Evolutionary conservation across 2,888 invertebrate species (phyloP), one percentile per base, ranked within the genome.

Genomic region (Allacma fusca): DNA sequence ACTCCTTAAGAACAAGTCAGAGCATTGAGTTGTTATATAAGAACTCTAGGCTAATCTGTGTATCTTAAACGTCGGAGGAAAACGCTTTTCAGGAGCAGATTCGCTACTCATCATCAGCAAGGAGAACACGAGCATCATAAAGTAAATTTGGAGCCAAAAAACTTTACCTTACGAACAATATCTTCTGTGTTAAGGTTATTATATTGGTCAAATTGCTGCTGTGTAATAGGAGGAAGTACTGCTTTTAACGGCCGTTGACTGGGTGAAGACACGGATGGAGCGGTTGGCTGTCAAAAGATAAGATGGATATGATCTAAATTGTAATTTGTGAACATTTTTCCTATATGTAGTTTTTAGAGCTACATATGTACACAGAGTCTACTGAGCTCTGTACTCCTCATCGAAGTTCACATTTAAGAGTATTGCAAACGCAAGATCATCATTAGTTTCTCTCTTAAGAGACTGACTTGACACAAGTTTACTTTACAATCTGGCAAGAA

Each of bases 171-270:
- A 85, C 96, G 93, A 75, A 99, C 99, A 84, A 99, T 96, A 83
- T 98, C 98, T 88, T 99, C 98, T 0, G 99, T 99, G 87, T 98
- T 98, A 82, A 99, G 90, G 87, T 96, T 96, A 87, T 97, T 95
- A 89, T 97, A 98, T 88, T 96, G 92, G 88, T 99, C 98, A 88
- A 98, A 98, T 86, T 99, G 98, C 85, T 98, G 97, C 86, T 98
- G 98, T 0, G 98, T 98, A 83, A 99, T 97, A 1, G 98, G 98
- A 62, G 98, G 97, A 84, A 98, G 90, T 68, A 98, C 97, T 40
- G 97, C 97, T 88, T 97, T 96, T 85, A 97, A 91, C 21, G 97
- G 97, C 83, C 97, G 90, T 86, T 95, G 95, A 65, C 92, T 92
- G 21, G 92, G 91, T 73, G 92, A 89, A 85, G 95, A 95, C 86